Base-by-base conservation (phyloP, 2,888 invertebrate genomes). In the Ectobius pallidus region DNA sequence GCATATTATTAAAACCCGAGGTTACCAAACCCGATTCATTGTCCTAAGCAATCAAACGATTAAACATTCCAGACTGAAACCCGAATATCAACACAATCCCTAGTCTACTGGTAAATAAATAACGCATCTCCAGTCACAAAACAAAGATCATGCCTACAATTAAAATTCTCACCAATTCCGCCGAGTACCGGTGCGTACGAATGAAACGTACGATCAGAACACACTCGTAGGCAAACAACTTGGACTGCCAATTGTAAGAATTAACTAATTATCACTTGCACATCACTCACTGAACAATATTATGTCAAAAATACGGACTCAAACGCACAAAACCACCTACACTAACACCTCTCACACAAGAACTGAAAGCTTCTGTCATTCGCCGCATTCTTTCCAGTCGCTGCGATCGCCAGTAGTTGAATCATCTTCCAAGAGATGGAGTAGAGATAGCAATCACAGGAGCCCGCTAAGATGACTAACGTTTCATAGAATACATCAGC, bases 241-340 rank as follows among this genome's bases (percentile, higher is more conserved):
- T 7, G 3, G 42, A 25, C 25, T n/a, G n/a, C 42, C 44, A 46
- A 14, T n/a, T 18, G 27, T 30, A 22, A 42, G 16, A n/a, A n/a
- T 27, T 25, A 63, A 44, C 30, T 44, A 30, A 44, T 1, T 65
- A 65, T 65, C 65, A 65, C 65, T 65, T 65, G 65, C 65, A 65
- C 65, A 65, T 65, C 65, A 65, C 65, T 65, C 46, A 65, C 27
- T 65, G 46, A 42, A 46, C 46, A 65, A 42, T 65, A n/a, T 27
- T 65, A 46, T 65, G 27, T 44, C 44, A 44, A 61, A 65, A 46
- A 20, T 30, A 27, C 44, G 27, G 65, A 27, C n/a, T 11, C 25
- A 39, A 46, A 65, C 2, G 7, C 46, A 32, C 1, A 16, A 25
- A 27, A 25, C 0, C 27, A 44, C 65, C 27, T 9, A 44, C 27